Conservation (phyloP, 2,888 invertebrate genomes). For the Diarsia rubi region DNA sequence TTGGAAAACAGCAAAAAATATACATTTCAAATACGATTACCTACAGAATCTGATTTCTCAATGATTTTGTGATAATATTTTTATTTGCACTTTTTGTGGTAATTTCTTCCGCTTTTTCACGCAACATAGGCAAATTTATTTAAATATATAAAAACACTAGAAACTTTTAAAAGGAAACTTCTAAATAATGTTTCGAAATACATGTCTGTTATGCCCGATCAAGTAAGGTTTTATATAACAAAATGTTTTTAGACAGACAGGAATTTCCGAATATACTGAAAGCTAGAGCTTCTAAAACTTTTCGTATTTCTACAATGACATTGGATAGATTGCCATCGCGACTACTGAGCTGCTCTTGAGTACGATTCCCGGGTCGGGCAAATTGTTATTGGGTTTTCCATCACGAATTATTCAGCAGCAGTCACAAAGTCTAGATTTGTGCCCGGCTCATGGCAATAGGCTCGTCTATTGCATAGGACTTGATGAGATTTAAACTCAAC, state of each 20-base stretch:
- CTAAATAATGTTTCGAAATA: neutral
- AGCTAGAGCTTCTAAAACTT: neutral
- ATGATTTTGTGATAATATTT: slow-evolving; percentile 21
- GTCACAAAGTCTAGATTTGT: too few species aligned
- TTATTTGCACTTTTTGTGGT: slow-evolving; percentile 30
- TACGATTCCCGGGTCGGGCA: too few species aligned
- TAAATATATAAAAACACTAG: slow-evolving; percentile 11
- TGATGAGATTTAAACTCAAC: too few species aligned
- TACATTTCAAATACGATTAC: slow-evolving; percentile 44
- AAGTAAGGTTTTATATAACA: neutral
- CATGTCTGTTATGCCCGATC: neutral
- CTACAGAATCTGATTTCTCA: slow-evolving; percentile 24
- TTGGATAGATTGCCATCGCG: neutral
- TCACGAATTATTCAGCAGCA: neutral
- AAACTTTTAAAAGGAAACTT: neutral
- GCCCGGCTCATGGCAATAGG: too few species aligned
- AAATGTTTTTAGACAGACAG: neutral
- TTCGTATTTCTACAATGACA: neutral
- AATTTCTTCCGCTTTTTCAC: slow-evolving; percentile 27
- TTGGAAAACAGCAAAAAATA: slow-evolving; percentile 48
- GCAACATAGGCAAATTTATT: slow-evolving; percentile 11
- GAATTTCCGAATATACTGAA: neutral
- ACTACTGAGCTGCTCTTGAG: too few species aligned
- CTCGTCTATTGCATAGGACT: too few species aligned
- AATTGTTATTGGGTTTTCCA: too few species aligned